These are phyloP conservation scores for Sialis lutaria DNA, from an alignment of 2,888 invertebrate species.

Conservation along the genomic window DNA sequence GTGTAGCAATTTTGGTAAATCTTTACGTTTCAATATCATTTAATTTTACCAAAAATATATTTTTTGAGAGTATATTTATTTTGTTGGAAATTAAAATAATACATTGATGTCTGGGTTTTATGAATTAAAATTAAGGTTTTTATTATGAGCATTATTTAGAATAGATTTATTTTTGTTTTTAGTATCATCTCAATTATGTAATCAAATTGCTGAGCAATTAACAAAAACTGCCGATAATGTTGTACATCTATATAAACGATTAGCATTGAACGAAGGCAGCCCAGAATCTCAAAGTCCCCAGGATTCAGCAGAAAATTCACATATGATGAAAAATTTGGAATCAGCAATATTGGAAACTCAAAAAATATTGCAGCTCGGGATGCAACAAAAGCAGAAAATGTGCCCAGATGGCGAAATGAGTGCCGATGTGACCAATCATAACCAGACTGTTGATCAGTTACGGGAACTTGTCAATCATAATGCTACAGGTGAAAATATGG, in stretches of 20 bases:
- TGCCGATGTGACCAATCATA: conserved; percentile 25
- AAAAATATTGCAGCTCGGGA: conserved; percentile 33
- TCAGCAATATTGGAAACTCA: conserved; percentile 39
- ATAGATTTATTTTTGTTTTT: conserved; percentile 11
- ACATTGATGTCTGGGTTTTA: no score
- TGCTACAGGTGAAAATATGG: conserved; percentile 26
- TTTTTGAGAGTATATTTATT: no score
- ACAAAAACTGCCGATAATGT: conserved; percentile 52
- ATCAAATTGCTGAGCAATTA: conserved; percentile 39
- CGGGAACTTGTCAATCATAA: conserved; percentile 22
- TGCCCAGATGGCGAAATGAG: conserved; percentile 15
- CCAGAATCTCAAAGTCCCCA: conserved; percentile 6
- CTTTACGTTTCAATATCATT: no score
- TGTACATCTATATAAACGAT: conserved; percentile 47
- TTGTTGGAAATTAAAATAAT: no score
- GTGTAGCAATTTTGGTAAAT: no score
- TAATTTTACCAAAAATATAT: no score
- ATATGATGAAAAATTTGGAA: conserved; percentile 34
- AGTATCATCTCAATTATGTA: conserved; percentile 44
- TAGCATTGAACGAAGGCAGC: conserved; percentile 31
- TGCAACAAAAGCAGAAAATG: conserved; percentile 19
- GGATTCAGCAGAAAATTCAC: conserved; percentile 17
- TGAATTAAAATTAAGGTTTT: conserved; percentile 5
- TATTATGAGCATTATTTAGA: conserved; percentile 4
- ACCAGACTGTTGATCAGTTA: conserved; percentile 29